Conservation (phyloP, 2,888 invertebrate genomes). For the Seladonia tumulorum region DNA sequence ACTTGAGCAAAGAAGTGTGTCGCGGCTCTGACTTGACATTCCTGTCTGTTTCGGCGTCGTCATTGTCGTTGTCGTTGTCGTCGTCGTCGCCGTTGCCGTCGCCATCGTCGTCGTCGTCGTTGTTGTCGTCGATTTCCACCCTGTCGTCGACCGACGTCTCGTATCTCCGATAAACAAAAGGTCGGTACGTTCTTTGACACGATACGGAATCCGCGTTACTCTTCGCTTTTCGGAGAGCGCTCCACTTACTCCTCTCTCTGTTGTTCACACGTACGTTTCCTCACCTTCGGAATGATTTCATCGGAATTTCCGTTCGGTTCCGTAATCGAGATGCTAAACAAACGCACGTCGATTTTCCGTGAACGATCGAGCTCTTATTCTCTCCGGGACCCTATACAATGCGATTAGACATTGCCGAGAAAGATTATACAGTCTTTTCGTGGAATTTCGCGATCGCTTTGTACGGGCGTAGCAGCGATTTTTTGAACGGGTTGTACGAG, state of each 20-base stretch:
- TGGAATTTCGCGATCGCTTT: background rate
- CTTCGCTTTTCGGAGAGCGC: constrained; percentile 11
- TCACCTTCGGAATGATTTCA: constrained; percentile 42
- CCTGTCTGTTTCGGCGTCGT: constrained; percentile 12
- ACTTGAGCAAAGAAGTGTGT: constrained; percentile 38
- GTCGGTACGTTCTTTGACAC: constrained; percentile 50
- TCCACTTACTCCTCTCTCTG: background rate
- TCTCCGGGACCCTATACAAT: background rate
- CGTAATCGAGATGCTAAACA: constrained; percentile 20
- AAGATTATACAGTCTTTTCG: background rate
- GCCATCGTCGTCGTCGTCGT: background rate
- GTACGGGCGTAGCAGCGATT: background rate
- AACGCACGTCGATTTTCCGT: constrained; percentile 32
- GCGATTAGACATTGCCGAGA: background rate
- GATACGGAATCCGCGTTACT: constrained; percentile 25
- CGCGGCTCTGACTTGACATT: constrained; percentile 45
- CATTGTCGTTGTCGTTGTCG: background rate
- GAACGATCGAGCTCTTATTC: constrained; percentile 23
- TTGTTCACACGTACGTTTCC: constrained; percentile 16
- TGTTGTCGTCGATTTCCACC: constrained; percentile 14
- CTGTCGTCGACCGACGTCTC: constrained; percentile 19
- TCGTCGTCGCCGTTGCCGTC: background rate
- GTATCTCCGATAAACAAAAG: constrained; percentile 60
- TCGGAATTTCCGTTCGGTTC: constrained; percentile 28
- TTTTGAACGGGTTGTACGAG: background rate